Base-by-base conservation (phyloP, 2,797 vertebrate genomes). In the Sebastes variabilis region DNA sequence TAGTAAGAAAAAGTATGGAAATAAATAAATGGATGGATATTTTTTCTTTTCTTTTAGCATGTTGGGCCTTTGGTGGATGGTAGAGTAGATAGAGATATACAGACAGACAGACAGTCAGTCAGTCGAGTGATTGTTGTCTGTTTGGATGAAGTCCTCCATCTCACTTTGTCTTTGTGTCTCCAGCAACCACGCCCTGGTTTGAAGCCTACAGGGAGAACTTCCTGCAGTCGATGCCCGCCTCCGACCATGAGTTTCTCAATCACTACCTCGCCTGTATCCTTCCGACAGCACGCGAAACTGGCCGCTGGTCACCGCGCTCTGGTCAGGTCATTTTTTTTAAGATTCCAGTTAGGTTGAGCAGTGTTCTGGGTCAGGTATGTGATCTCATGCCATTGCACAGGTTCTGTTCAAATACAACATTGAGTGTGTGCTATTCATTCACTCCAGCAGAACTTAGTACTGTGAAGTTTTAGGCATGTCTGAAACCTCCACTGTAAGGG, bases 241-340 rank as follows among this genome's bases (percentile, higher is more conserved):
- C 97, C 3, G 98, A 99, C 76, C 98, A 99, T 1, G 98, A 99
- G 91, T 99, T 99, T 88, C 94, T 99, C 94, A 98, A 97, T 92
- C 97, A 99, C 95, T 99, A 99, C 93, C 95, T 99, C 86, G 98
- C 98, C 3, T 99, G 98, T 99, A 99, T 99, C 98, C 98, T 99
- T 98, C 46, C 7, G 22, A 14, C 13, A 60, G 38, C 34, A 34
- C 2, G 18, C 12, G 32, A n/a, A 55, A 29, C 52, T 66, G 30
- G 13, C 12, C 9, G 30, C 38, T n/a, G 20, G 7, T 65, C 16
- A 18, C 9, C 13, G 14, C 8, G 16, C 8, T 59, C 11, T 66
- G 18, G 22, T 66, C 30, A 11, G 27, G n/a, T n/a, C 5, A 2
- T 20, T 64, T 71, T 71, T 4, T 8, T 34, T 7, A 5, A 25